A percentile compares a stretch with the other conserved stretches of the same genome.
These are phyloP conservation scores for Gymnobelideus leadbeateri DNA, from an alignment of 2,113 vertebrate species.

Conservation along the genomic window DNA sequence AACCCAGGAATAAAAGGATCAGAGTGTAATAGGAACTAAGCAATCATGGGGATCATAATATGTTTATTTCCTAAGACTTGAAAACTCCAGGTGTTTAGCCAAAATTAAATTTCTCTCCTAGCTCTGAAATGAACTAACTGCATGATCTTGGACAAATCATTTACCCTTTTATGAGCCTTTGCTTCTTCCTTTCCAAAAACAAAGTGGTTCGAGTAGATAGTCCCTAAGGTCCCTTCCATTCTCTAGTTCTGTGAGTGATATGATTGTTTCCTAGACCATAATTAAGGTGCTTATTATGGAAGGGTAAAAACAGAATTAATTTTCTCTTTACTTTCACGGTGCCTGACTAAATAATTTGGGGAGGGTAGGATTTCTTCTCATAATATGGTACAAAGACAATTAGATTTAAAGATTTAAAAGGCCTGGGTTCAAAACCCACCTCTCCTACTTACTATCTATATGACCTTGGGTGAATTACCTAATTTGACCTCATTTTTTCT, in stretches of 20 bases:
- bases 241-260: neutral
- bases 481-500: neutral
- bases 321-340: neutral
- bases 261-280: neutral
- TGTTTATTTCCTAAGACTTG: neutral
- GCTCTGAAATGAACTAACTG: neutral
- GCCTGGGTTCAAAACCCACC: neutral
- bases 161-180: neutral
- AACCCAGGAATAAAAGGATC: neutral
- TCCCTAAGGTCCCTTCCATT: neutral
- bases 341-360: neutral
- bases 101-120: neutral
- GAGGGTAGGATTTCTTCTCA: neutral
- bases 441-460: neutral
- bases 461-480: neutral
- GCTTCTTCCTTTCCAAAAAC: neutral
- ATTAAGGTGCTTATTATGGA: neutral
- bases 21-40: neutral
- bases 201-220: neutral
- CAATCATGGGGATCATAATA: neutral
- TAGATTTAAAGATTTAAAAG: neutral
- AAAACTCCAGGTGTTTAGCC: neutral
- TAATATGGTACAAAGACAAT: neutral
- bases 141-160: neutral
- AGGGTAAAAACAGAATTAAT: neutral